These are phyloP conservation scores for Thinocorus orbignyianus DNA, from an alignment of 2,113 vertebrate genomes.

Conservation along the genomic window DNA sequence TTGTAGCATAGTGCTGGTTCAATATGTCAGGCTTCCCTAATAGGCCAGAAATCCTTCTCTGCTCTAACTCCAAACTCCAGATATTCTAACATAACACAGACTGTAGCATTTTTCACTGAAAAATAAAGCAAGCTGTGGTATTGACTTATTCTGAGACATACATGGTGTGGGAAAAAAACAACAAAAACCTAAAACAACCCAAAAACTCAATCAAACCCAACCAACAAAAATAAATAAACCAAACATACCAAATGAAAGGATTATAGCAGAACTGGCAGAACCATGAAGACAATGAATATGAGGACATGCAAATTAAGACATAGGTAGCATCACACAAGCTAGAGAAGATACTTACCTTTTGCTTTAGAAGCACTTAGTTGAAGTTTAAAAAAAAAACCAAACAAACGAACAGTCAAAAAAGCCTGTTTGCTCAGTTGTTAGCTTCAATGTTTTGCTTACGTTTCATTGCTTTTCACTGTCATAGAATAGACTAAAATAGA, in stretches of 20 bases:
- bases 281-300: not conserved
- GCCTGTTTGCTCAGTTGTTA: not conserved
- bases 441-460: not conserved
- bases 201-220: not conserved
- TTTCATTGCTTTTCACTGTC: not conserved
- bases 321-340: not conserved
- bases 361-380: not conserved
- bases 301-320: not conserved
- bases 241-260: not conserved
- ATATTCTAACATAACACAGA: not conserved
- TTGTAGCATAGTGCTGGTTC: not conserved
- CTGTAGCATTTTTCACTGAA: not conserved
- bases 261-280: not conserved
- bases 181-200: not conserved
- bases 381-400: not conserved
- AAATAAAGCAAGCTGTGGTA: not conserved
- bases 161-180: not conserved
- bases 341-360: not conserved
- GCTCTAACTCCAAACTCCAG: not conserved
- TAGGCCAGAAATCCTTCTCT: not conserved
- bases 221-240: not conserved
- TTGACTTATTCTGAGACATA: not conserved
- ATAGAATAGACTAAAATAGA: not conserved
- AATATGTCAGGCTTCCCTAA: not conserved
- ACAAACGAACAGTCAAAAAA: not conserved